Percentiles rank a stretch among this genome's conserved stretches.
These are phyloP conservation scores for Trisateles emortualis DNA, from an alignment of 2,888 invertebrate genomes.

Conservation along the genomic window DNA sequence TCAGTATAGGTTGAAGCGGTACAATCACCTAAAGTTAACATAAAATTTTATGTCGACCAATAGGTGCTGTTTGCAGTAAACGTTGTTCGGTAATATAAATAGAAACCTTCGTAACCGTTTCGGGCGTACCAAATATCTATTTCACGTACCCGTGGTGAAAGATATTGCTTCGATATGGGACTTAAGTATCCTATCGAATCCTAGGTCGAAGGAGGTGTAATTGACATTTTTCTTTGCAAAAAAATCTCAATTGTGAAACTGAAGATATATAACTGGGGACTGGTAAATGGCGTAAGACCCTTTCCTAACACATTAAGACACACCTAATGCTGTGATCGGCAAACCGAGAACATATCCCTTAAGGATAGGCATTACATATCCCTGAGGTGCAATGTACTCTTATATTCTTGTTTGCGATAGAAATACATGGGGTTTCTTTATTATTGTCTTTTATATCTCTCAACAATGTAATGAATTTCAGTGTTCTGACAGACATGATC, in stretches of 20 bases:
- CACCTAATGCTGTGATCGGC: background rate
- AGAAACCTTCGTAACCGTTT: background rate
- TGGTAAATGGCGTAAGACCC: background rate
- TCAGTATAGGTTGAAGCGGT: too few relatives aligned
- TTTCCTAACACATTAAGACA: background rate
- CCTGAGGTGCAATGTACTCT: background rate
- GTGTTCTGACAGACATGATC: too few relatives aligned
- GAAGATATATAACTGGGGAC: background rate
- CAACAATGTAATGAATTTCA: too few relatives aligned
- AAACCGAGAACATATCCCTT: background rate
- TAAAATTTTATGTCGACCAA: too few relatives aligned
- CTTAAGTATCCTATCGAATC: background rate
- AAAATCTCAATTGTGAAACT: background rate
- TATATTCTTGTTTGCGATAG: too few relatives aligned
- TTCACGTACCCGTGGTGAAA: background rate
- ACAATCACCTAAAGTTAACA: too few relatives aligned
- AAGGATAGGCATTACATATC: background rate
- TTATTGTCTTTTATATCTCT: too few relatives aligned
- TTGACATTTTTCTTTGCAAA: slow-evolving; percentile 1
- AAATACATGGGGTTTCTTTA: too few relatives aligned
- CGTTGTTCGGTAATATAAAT: too few relatives aligned
- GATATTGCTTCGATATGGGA: background rate
- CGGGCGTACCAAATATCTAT: background rate
- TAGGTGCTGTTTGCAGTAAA: too few relatives aligned
- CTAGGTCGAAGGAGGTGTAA: background rate